phyloP scores from a whole-genome alignment of 2,797 vertebrate species.

The Ceryle rudis region DNA sequence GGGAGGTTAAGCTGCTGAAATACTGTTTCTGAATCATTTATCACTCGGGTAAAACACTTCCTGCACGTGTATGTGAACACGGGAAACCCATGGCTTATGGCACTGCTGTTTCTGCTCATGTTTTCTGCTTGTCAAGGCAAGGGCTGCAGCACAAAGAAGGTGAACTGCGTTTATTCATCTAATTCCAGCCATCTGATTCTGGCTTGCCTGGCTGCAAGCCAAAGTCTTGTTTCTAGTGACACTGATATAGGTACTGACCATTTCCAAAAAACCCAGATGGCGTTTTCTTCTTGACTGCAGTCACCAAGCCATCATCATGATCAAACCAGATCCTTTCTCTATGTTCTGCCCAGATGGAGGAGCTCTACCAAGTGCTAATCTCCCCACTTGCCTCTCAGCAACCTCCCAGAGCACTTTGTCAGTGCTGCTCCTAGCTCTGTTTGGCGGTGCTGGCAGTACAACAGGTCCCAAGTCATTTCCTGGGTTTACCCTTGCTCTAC shows the following conservation, averaged over 20 bases:
- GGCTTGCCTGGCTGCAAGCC: background rate
- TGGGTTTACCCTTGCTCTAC: background rate
- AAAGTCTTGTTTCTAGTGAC: background rate
- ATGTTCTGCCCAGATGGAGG: background rate
- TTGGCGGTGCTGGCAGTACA: background rate
- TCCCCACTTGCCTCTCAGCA: background rate
- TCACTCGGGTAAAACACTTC: background rate
- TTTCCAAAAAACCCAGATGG: background rate
- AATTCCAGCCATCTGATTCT: background rate
- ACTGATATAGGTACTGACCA: background rate
- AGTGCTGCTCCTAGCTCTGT: background rate
- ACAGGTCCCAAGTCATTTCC: background rate
- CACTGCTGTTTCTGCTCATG: accelerated
- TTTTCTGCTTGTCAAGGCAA: background rate
- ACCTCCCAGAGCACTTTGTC: background rate
- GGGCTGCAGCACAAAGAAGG: background rate
- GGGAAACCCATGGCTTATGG: background rate
- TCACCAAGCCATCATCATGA: accelerated
- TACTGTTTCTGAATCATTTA: background rate
- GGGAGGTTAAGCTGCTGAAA: background rate
- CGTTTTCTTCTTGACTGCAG: background rate
- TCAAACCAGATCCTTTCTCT: background rate
- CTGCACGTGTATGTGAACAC: accelerated
- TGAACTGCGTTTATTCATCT: background rate
- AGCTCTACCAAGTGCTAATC: background rate